Percentiles rank a stretch among this genome's conserved stretches.
phyloP scores from a whole-genome alignment of 2,797 vertebrate genomes.

The Myotis pilosus region DNA sequence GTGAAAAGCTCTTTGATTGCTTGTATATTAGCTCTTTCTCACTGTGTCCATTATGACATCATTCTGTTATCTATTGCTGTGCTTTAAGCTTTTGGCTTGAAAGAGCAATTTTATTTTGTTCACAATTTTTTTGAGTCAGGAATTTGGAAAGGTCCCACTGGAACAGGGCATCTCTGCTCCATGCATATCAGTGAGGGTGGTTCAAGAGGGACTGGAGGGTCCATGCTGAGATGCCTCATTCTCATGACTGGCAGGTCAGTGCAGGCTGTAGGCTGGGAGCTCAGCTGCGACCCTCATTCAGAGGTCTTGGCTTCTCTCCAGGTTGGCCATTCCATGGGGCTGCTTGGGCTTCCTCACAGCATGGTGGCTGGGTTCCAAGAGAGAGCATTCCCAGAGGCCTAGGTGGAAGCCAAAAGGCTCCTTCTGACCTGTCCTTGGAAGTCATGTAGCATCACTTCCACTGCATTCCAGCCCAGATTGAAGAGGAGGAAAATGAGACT shows the following conservation, averaged over 20 bases:
- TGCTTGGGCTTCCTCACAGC: neutral
- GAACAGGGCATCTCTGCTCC: neutral
- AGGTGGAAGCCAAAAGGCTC: neutral
- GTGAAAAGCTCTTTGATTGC: neutral
- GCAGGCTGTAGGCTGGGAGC: neutral
- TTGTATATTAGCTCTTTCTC: neutral
- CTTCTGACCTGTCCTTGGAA: neutral
- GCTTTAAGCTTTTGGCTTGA: neutral
- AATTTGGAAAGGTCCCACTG: neutral
- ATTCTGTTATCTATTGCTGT: neutral
- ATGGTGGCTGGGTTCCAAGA: neutral
- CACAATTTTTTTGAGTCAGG: neutral
- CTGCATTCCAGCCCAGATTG: neutral
- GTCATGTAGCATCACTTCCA: neutral
- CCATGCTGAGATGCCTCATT: neutral
- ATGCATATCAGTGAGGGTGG: fast-evolving
- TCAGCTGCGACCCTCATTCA: neutral
- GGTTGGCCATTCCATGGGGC: fast-evolving
- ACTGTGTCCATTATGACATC: neutral
- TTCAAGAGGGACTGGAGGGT: fast-evolving
- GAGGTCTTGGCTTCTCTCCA: neutral
- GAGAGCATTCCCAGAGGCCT: neutral
- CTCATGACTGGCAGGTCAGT: neutral
- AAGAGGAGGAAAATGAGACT: neutral
- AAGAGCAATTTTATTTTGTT: neutral